Evolutionary conservation across 2,113 vertebrate species (phyloP), one percentile per base, ranked within the genome.

Genomic region (Thymallus thymallus): DNA sequence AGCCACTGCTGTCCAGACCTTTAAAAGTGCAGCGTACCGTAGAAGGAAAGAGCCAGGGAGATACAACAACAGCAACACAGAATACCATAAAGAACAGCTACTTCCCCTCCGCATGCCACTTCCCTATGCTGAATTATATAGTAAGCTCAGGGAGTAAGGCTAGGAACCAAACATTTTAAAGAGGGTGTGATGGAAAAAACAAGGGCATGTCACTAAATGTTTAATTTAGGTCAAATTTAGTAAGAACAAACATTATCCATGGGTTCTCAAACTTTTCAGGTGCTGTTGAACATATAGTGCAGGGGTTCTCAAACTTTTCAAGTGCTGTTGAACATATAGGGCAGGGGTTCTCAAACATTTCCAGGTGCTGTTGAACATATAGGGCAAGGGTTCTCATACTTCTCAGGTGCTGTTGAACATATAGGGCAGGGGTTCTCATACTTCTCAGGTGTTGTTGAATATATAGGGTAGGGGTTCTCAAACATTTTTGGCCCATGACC

Each of bases 1-100:
- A 88, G 78, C 72, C 71, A 68, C 81, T 72, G 86, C 89, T 86
- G 91, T 89, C 86, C 88, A 90, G 90, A 90, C 85, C 85, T 88
- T 91, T 92, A 85, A 92, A 88, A 84, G 80, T 88, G 84, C 90
- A 86, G 75, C 78, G 79, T 14, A n/a, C 26, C 5, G 35, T 20
- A 26, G 67, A 16, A 45, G 46, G 58, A 14, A 10, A 67, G n/a
- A 26, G 66, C 30, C 5, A 29, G 2, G 35, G 56, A 68, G 45
- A 73, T 46, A n/a, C 41, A 68, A 68, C 60, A 18, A n/a, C 64
- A 12, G 29, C 48, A 18, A 62, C 7, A 46, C 6, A 84, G 77
- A 80, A 80, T 79, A 71, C 74, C 73, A 73, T 76, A 67, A 78
- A 63, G 76, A 79, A 41, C 72, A 75, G 75, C 71, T 80, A 60